Evolutionary conservation across 2,113 vertebrate genomes (phyloP).

Genomic region (Arizona elegans): DNA sequence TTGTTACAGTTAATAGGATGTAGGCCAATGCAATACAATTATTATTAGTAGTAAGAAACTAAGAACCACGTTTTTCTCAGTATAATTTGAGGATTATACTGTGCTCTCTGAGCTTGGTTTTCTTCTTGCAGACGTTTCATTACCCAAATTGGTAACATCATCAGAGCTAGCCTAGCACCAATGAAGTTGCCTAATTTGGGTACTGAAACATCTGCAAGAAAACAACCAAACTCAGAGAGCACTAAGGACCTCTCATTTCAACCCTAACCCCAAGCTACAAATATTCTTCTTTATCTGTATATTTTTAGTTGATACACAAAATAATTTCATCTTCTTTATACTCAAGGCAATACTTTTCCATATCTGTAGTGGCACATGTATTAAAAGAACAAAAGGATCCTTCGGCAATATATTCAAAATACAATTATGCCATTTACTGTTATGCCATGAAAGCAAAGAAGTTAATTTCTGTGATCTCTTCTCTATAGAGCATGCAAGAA

Average conservation of each 20-base stretch:
- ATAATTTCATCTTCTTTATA: not conserved
- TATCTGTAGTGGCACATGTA: not conserved
- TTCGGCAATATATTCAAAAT: not conserved
- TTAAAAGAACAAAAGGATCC: not conserved
- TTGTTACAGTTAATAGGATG: not conserved
- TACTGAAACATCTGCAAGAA: not conserved
- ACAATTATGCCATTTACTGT: not conserved
- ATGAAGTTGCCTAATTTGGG: not conserved
- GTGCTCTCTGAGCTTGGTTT: not conserved
- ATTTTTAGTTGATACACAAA: not conserved
- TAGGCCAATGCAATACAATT: not conserved
- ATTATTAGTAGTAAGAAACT: not conserved
- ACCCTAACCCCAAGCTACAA: not conserved
- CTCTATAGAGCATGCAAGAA: not conserved
- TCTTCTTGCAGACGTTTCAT: not conserved
- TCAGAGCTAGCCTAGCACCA: not conserved
- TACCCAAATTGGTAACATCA: not conserved
- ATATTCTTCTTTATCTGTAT: not conserved
- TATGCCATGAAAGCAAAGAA: not conserved
- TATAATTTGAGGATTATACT: not conserved
- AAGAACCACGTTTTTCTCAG: not conserved
- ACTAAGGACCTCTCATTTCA: not conserved
- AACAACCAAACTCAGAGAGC: not conserved
- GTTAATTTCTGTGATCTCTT: conserved; percentile 3
- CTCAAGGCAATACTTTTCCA: not conserved